Percentiles rank a stretch among this genome's conserved stretches.
These are phyloP conservation scores for Pollenia amentaria DNA, from an alignment of 2,888 invertebrate species.

Conservation along the genomic window DNA sequence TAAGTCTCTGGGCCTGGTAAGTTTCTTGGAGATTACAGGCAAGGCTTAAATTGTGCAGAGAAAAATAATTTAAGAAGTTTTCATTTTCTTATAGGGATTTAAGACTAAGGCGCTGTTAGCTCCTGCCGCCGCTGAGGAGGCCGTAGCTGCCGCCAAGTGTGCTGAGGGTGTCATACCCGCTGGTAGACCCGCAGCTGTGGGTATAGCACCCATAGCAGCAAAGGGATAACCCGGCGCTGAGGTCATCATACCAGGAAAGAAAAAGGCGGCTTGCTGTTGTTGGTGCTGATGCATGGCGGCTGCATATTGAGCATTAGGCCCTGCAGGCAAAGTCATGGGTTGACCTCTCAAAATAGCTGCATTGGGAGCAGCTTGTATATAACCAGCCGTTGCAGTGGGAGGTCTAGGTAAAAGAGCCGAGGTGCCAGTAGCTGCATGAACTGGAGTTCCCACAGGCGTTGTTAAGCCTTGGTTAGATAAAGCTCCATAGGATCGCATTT, in stretches of 20 bases:
- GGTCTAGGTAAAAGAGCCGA: slow-evolving; percentile 75
- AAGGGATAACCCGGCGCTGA: slow-evolving; percentile 84
- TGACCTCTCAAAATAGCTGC: slow-evolving; percentile 68
- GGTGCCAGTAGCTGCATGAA: slow-evolving; percentile 73
- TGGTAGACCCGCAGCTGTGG: slow-evolving; percentile 70
- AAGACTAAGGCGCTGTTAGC: slow-evolving; percentile 86
- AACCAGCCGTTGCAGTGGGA: slow-evolving; percentile 74
- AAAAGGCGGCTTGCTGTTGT: slow-evolving; percentile 81
- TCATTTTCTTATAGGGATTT: slow-evolving; percentile 96
- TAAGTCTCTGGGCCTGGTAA: slow-evolving; percentile 52
- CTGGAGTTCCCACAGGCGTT: slow-evolving; percentile 78
- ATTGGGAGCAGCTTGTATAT: slow-evolving; percentile 75
- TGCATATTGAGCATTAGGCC: slow-evolving; percentile 76
- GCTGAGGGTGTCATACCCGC: slow-evolving; percentile 83
- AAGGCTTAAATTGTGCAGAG: background rate
- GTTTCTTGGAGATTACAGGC: background rate
- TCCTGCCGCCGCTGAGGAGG: slow-evolving; percentile 75
- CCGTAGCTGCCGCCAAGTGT: slow-evolving; percentile 77
- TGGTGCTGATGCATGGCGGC: slow-evolving; percentile 72
- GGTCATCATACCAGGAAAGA: slow-evolving; percentile 85
- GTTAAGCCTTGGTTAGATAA: slow-evolving; percentile 77
- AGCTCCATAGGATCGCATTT: slow-evolving; percentile 74
- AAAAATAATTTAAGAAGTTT: slow-evolving; percentile 87
- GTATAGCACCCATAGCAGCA: slow-evolving; percentile 85
- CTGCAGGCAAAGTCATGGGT: slow-evolving; percentile 73